A percentile compares a stretch with the other conserved stretches of the same genome.
phyloP scores from a whole-genome alignment of 2,797 vertebrate species.

The Naso thynnoides region DNA sequence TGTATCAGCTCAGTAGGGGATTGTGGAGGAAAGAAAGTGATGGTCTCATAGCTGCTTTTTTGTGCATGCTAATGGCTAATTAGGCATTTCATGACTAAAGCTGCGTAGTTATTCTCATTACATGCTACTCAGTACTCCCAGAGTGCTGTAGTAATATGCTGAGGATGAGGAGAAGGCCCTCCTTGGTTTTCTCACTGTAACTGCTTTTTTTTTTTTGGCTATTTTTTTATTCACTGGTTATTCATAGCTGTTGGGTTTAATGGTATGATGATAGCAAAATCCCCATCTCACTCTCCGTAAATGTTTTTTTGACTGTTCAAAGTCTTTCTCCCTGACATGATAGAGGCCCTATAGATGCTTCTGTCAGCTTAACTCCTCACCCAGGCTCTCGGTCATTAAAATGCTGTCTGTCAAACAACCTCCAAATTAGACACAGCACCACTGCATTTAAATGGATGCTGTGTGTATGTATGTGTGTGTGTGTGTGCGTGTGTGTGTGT shows the following conservation, averaged over 20 bases:
- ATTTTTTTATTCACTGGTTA: constrained; percentile 18
- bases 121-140: constrained; percentile 71
- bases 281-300: constrained; percentile 20
- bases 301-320: constrained; percentile 48
- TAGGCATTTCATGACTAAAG: constrained; percentile 71
- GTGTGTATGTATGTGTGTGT: constrained; percentile 28
- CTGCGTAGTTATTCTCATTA: constrained; percentile 70
- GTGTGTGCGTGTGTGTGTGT: constrained; percentile 32
- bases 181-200: constrained; percentile 31
- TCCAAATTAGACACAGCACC: constrained; percentile 66
- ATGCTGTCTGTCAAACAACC: constrained; percentile 75
- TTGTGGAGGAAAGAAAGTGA: constrained; percentile 55
- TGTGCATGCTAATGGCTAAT: constrained; percentile 74
- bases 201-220: constrained; percentile 20
- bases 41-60: constrained; percentile 67
- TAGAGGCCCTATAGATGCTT: constrained; percentile 57
- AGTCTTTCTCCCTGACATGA: constrained; percentile 48
- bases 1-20: constrained; percentile 54
- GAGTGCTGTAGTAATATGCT: constrained; percentile 48
- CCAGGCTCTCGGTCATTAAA: constrained; percentile 70
- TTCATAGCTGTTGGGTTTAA: constrained; percentile 46
- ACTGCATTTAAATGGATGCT: constrained; percentile 53
- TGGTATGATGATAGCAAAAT: constrained; percentile 40
- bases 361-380: constrained; percentile 74
- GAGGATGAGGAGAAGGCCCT: constrained; percentile 20